Evolutionary conservation across 2,888 invertebrate genomes (phyloP), one percentile per base, ranked within the genome.

Genomic region (Phorcus lineatus): DNA sequence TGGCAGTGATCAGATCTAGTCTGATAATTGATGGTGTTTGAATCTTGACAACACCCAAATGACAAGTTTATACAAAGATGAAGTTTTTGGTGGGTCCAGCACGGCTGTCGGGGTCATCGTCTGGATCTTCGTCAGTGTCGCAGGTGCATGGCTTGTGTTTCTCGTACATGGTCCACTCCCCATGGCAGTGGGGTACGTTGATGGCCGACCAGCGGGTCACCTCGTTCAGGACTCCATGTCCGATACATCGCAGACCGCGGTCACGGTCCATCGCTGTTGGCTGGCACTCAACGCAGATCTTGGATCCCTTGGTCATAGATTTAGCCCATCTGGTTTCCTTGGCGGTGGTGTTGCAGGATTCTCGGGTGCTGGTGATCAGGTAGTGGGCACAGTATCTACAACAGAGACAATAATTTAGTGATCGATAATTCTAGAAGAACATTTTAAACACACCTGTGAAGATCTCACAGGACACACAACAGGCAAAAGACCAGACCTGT

Each of bases 371-470:
- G 84, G 96, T 95, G 79, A 97, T 95, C 93, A 96, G 96, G 91
- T 96, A 97, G 91, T 96, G 96, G 2, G 97, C 96, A 93, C 97
- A 97, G 93, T 97, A 97, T 93, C 97, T 97, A 95, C 54, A 95
- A 95, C n/a, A 77, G 57, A 47, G 19, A 74, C 3, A 19, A 6
- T 4, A 47, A 11, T 11, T 47, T 13, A 47, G 47, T 47, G 13
- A 9, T 47, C 11, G 47, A 36, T 7, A 36, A 4, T 36, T 2
- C 36, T 7, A 36, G 7, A 4, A 36, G 2, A 2, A 36, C 2
- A 36, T 36, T 7, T 4, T 36, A 36, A 36, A 7, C 2, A 36
- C 2, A 7, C 4, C 7, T 36, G 36, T 36, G 36, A 36, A 36
- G 36, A 36, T 36, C 36, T 36, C 7, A 36, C 2, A 7, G 7